Percentiles rank a stretch among this genome's conserved stretches.
phyloP scores from a whole-genome alignment of 2,113 vertebrate genomes.

The Ochotona curzoniae region DNA sequence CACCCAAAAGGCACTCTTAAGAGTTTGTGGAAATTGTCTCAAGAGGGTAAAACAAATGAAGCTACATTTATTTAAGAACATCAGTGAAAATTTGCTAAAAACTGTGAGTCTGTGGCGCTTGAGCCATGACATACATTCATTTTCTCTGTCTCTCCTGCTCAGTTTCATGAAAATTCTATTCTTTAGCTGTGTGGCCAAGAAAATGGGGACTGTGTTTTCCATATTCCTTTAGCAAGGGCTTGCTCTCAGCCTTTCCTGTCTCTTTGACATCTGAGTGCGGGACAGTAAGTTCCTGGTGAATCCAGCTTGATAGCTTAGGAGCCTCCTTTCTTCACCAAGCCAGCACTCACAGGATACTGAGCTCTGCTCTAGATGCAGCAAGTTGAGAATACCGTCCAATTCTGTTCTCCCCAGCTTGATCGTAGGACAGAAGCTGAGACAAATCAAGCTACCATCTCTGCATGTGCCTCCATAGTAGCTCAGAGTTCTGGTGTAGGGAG shows the following conservation, averaged over 20 bases:
- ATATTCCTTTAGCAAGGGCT: neutral
- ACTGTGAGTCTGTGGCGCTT: neutral
- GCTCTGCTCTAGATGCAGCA: neutral
- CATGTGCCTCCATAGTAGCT: neutral
- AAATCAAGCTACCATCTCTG: neutral
- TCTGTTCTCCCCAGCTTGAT: neutral
- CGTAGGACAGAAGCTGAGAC: neutral
- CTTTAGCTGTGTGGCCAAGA: neutral
- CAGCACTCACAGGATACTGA: neutral
- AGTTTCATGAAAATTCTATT: neutral
- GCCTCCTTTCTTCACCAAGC: neutral
- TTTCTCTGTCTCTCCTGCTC: neutral
- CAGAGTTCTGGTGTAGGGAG: neutral
- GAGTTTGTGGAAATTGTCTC: neutral
- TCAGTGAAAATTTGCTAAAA: neutral
- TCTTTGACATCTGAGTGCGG: neutral
- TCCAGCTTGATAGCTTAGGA: neutral
- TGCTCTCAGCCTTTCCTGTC: neutral
- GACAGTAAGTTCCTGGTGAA: neutral
- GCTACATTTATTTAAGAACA: conserved; percentile 31
- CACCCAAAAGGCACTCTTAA: neutral
- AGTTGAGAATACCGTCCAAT: neutral
- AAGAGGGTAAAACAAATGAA: neutral
- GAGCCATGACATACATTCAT: neutral
- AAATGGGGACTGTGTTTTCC: neutral